Conservation (phyloP, 2,797 vertebrate species). For the Remorina albescens region DNA sequence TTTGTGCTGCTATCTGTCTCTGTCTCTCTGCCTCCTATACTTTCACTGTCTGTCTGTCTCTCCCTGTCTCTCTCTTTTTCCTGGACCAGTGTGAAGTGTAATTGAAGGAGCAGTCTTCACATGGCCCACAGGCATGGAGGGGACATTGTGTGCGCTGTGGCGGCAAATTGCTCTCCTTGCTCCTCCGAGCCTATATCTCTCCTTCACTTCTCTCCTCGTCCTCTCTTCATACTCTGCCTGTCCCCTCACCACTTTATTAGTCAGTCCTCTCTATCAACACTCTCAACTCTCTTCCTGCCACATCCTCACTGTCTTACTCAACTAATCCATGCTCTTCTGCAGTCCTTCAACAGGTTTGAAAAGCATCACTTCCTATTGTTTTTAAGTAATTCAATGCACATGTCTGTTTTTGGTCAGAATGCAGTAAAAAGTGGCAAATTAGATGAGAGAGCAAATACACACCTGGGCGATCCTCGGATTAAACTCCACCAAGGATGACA, state of each 20-base stretch:
- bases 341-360: slow-evolving; percentile 35
- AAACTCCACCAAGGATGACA: background rate
- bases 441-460: background rate
- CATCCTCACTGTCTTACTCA: slow-evolving; percentile 21
- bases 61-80: slow-evolving; percentile 64
- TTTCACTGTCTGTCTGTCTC: slow-evolving; percentile 45
- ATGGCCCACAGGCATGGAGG: slow-evolving; percentile 81
- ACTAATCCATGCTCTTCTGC: slow-evolving; percentile 38
- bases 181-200: slow-evolving; percentile 74
- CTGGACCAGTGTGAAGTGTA: slow-evolving; percentile 81
- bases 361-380: slow-evolving; percentile 2
- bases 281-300: slow-evolving; percentile 12
- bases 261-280: slow-evolving; percentile 54
- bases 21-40: slow-evolving; percentile 34
- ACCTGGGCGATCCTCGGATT: background rate
- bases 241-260: slow-evolving; percentile 75
- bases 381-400: slow-evolving; percentile 10
- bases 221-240: slow-evolving; percentile 64
- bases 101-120: slow-evolving; percentile 84
- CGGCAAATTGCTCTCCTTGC: slow-evolving; percentile 84
- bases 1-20: slow-evolving; percentile 39
- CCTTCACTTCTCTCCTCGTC: slow-evolving; percentile 66
- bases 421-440: background rate
- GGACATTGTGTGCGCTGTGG: slow-evolving; percentile 85
- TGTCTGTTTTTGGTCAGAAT: background rate